A percentile compares a stretch with the other conserved stretches of the same genome.
phyloP scores from a whole-genome alignment of 2,888 invertebrate species.

The Caenorhabditis japonica region DNA sequence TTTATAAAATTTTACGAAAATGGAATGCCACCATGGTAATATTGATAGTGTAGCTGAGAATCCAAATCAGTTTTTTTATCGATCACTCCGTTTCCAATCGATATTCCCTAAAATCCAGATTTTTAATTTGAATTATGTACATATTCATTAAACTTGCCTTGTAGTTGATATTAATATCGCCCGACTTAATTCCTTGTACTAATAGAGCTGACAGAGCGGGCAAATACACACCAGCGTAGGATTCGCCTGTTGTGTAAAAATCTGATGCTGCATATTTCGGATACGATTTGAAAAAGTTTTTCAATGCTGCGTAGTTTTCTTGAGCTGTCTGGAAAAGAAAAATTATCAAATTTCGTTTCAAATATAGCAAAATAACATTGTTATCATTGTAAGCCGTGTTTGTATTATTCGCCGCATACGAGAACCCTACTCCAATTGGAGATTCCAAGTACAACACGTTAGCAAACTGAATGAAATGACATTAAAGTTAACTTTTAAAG shows the following conservation, averaged over 20 bases:
- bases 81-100: slow-evolving; percentile 68
- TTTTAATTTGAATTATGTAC: not conserved
- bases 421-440: slow-evolving; percentile 81
- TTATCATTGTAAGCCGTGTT: slow-evolving; percentile 75
- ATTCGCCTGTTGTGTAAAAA: slow-evolving; percentile 66
- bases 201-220: slow-evolving; percentile 53
- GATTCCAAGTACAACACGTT: slow-evolving; percentile 80
- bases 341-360: not conserved
- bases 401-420: slow-evolving; percentile 79
- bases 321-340: slow-evolving; percentile 64
- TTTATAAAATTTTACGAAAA: slow-evolving; percentile 29
- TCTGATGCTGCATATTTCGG: slow-evolving; percentile 47
- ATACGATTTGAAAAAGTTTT: slow-evolving; percentile 76
- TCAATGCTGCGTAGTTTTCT: slow-evolving; percentile 79
- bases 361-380: not conserved
- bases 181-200: slow-evolving; percentile 52
- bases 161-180: slow-evolving; percentile 53
- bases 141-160: slow-evolving; percentile 19
- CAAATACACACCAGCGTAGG: slow-evolving; percentile 64
- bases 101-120: slow-evolving; percentile 60
- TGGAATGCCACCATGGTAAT: slow-evolving; percentile 61
- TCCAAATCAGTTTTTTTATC: slow-evolving; percentile 57
- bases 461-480: slow-evolving; percentile 76
- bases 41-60: slow-evolving; percentile 63
- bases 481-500: not conserved